These are phyloP conservation scores for Empis stercorea DNA, from an alignment of 2,888 invertebrate species.

Conservation along the genomic window DNA sequence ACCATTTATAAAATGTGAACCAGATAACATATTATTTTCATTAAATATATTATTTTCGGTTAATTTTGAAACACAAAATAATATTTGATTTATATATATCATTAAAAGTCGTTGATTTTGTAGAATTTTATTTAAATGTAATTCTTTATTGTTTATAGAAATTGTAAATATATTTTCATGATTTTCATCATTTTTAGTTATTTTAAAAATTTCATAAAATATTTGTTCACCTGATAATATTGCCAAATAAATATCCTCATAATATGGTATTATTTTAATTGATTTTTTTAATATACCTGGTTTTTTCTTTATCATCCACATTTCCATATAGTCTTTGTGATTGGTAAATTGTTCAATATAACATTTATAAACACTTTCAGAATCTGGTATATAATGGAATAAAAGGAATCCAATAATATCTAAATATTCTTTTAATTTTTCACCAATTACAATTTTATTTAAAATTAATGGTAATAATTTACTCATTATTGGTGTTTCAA, in stretches of 20 bases:
- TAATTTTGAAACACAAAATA: constrained; percentile 23
- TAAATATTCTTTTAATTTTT: constrained; percentile 33
- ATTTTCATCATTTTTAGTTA: neutral
- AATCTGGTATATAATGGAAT: constrained; percentile 27
- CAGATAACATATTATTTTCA: constrained; percentile 14
- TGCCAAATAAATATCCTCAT: constrained; percentile 18
- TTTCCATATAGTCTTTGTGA: constrained; percentile 20
- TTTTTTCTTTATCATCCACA: constrained; percentile 15
- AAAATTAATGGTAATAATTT: constrained; percentile 30
- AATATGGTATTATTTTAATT: constrained; percentile 16
- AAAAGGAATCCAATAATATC: constrained; percentile 31
- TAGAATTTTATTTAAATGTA: constrained; percentile 17
- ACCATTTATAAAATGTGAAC: constrained; percentile 5
- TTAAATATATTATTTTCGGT: constrained; percentile 17
- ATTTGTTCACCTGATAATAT: constrained; percentile 14
- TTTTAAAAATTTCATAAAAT: constrained; percentile 18
- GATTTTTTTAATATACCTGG: constrained; percentile 3
- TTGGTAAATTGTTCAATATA: constrained; percentile 16
- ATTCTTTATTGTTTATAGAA: constrained; percentile 18
- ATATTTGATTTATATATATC: constrained; percentile 26
- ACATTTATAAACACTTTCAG: constrained; percentile 19
- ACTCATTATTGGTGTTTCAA: constrained; percentile 29
- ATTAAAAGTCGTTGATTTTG: constrained; percentile 24
- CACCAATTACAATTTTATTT: constrained; percentile 24
- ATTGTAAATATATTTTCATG: constrained; percentile 14